A percentile compares a stretch with the other conserved stretches of the same genome.
Conservation (phyloP, 2,797 vertebrate species). For the Typhlichthys eigenmanni region DNA sequence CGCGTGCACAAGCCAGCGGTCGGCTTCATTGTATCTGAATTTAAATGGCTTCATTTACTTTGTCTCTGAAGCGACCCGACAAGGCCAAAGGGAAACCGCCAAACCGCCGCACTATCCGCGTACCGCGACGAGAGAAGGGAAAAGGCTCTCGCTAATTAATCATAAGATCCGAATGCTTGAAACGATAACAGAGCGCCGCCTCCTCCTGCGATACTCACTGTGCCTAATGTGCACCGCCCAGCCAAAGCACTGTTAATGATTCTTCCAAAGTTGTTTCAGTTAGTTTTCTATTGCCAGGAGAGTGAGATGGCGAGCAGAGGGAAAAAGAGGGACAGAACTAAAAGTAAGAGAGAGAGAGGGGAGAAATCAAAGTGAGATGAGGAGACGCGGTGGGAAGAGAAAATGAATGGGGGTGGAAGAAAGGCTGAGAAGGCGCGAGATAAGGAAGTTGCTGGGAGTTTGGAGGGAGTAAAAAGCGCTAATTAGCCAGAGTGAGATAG, state of each 20-base stretch:
- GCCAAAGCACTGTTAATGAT: constrained; percentile 36
- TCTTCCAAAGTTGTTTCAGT: constrained; percentile 53
- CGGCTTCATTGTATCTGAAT: constrained; percentile 65
- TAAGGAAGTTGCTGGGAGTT: constrained; percentile 33
- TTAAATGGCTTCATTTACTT: constrained; percentile 72
- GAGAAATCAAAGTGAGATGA: background rate
- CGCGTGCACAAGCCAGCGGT: constrained; percentile 20
- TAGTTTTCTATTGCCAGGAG: constrained; percentile 44
- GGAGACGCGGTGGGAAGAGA: background rate
- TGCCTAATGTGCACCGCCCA: constrained; percentile 19
- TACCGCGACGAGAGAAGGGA: constrained; percentile 21
- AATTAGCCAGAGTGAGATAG: constrained; percentile 45
- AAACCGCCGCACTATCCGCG: constrained; percentile 18
- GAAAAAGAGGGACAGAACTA: constrained; percentile 41
- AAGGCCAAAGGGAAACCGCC: constrained; percentile 32
- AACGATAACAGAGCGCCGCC: constrained; percentile 27
- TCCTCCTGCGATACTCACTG: constrained; percentile 9
- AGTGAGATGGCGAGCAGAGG: constrained; percentile 29
- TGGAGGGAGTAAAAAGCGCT: constrained; percentile 32
- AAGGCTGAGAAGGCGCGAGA: constrained; percentile 17
- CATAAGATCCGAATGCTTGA: constrained; percentile 42
- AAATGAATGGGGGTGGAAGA: background rate
- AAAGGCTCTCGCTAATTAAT: constrained; percentile 40
- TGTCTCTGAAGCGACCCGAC: constrained; percentile 53
- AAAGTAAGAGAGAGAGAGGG: constrained; percentile 36